phyloP scores from a whole-genome alignment of 1,140 invertebrate species.

The Subanguina moxae region DNA sequence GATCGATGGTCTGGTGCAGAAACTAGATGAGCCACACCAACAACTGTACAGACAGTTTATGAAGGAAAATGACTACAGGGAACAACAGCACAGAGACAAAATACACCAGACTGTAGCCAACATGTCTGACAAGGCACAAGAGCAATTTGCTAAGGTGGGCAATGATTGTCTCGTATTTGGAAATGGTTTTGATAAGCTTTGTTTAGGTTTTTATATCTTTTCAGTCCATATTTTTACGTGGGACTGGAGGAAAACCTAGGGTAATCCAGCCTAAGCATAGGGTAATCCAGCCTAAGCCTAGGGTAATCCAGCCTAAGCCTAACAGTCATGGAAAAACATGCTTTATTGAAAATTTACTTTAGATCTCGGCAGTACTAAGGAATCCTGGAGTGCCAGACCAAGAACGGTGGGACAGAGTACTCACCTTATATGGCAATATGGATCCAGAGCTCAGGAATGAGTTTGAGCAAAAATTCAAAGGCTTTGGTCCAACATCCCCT shows the following conservation, averaged over 20 bases:
- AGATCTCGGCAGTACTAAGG: constrained; percentile 37
- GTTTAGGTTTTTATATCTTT: too few relatives aligned
- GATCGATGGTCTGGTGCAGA: constrained; percentile 32
- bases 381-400: constrained; percentile 34
- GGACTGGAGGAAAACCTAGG: too few relatives aligned
- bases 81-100: constrained; percentile 30
- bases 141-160: constrained; percentile 41
- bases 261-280: too few relatives aligned
- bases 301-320: too few relatives aligned
- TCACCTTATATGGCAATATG: constrained; percentile 35
- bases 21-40: constrained; percentile 27
- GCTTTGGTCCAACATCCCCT: constrained; percentile 11
- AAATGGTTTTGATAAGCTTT: too few relatives aligned
- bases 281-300: too few relatives aligned
- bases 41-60: constrained; percentile 38
- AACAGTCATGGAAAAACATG: too few relatives aligned
- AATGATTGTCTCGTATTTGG: neutral
- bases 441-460: constrained; percentile 32
- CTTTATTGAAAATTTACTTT: too few relatives aligned
- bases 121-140: constrained; percentile 38
- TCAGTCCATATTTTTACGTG: too few relatives aligned
- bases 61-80: constrained; percentile 38
- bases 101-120: constrained; percentile 37
- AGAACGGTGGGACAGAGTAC: constrained; percentile 33
- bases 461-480: constrained; percentile 40